Base-by-base conservation (phyloP, 1,140 invertebrate species). In the Rhagoletis pomonella region DNA sequence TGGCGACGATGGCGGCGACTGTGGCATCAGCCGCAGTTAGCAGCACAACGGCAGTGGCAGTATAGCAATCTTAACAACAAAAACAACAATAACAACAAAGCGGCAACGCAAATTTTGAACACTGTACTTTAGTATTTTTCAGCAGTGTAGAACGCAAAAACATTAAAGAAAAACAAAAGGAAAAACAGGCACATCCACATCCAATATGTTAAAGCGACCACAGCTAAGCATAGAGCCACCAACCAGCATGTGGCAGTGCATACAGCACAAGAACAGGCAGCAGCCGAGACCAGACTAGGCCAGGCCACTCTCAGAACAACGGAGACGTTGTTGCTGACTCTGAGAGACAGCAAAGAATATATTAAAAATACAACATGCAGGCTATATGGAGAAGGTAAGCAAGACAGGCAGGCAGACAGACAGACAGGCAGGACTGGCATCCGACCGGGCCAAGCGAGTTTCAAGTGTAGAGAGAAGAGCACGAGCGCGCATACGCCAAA, bases 81-180 rank as follows among this genome's bases (percentile, higher is more conserved):
- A 50, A 67, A 77, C 44, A 77, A 81, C 47, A 55, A 81, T 58
- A 7, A 3, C 9, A 81, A 81, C 44, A 19, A 81, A 81, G 55
- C 39, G 50, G 73, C 42, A 81, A n/a, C 73, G n/a, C 55, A 85
- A 60, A 62, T 85, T 85, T 62, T 10, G 84, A 85, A 85, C 84
- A 85, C 84, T 85, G 84, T 85, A 85, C 84, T 85, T 85, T 85
- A 85, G 84, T 59, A 47, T 85, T 85, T 85, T 42, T 85, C 19
- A 85, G 62, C 84, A 60, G 55, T 5, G 42, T 44, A 84, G 3
- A 85, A 19, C 29, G 9, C 19, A 85, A 85, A 60, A 17, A 85
- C 4, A 62, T 55, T 39, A 85, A 60, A 29, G 39, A 85, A 62
- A 85, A 85, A 85, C 62, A 85, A 85, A 62, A 60, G 58, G 58